Conservation (phyloP, 2,797 vertebrate species). For the Lagorchestes hirsutus region DNA sequence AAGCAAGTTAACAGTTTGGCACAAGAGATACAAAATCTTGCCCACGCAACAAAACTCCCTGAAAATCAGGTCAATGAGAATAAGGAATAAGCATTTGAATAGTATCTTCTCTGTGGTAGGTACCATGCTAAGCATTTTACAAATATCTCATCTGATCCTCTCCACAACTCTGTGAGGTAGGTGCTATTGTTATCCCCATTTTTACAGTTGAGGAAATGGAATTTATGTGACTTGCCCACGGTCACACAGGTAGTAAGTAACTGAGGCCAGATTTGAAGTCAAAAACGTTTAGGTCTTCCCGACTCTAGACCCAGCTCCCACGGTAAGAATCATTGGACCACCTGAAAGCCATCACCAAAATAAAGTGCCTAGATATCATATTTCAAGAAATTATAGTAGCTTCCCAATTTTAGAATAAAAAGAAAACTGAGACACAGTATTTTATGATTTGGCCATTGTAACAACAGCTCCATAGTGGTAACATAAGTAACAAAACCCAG, state of each 20-base stretch:
- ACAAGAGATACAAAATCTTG: not conserved
- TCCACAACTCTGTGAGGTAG: not conserved
- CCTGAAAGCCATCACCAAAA: not conserved
- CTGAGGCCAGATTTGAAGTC: not conserved
- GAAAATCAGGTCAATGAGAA: not conserved
- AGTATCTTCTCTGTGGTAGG: not conserved
- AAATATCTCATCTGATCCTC: not conserved
- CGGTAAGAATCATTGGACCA: not conserved
- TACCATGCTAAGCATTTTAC: not conserved
- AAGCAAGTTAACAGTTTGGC: not conserved
- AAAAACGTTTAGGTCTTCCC: not conserved
- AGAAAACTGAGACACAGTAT: not conserved
- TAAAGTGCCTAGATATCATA: not conserved
- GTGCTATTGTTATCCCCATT: not conserved
- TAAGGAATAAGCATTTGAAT: not conserved
- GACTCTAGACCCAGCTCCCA: not conserved
- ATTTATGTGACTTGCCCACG: not conserved
- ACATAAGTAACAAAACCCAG: not conserved
- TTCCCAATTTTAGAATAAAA: not conserved
- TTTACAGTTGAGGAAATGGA: not conserved
- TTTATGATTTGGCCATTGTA: not conserved
- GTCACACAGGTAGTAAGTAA: not conserved
- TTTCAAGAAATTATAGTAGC: not conserved
- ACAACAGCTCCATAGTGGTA: not conserved
- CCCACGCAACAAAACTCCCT: not conserved